Evolutionary conservation across 2,888 invertebrate species (phyloP), one percentile per base, ranked within the genome.

Genomic region (Tolmerus cingulatus): DNA sequence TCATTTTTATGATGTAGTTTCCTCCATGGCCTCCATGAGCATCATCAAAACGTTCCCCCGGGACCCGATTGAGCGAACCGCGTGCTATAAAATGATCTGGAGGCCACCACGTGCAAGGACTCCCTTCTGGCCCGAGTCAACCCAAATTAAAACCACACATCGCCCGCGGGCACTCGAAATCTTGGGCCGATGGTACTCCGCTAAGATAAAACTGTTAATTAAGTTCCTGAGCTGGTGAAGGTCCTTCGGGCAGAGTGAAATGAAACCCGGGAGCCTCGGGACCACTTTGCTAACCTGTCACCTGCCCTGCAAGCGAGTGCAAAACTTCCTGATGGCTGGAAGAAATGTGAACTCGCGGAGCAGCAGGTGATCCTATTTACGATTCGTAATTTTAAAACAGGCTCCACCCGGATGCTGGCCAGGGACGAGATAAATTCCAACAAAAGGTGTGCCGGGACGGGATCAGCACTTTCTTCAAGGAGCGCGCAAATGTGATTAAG

Each of bases 1-100:
- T 55, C 55, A 55, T 55, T 81, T 81, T 81, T 81, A 81, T 81
- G 81, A 55, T 23, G 81, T 81, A 51, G 81, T 81, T 81, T 81
- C 81, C 55, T 55, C 27, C 51, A 79, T 27, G 30, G 34, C 81
- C 51, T 81, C 51, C 81, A 57, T 16, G 55, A 81, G n/a, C 37
- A 55, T 30, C 77, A 40, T 55, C 81, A 81, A 34, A 40, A 51
- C 81, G 23, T 19, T 5, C 81, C 81, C 81, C 8, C 55, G 55
- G 81, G 55, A 55, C 27, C 7, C n/a, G 27, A 55, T 30, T 55
- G 81, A 27, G 40, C 14, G 16, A 55, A 79, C 23, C 78, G 78
- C 37, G 78, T 43, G n/a, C 78, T 9, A 40, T 78, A 78, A 43
- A 78, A 43, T 9, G 23, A n/a, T 66, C 19, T 27, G 66, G 57